phyloP scores from a whole-genome alignment of 2,888 invertebrate species.

The Schrankia costaestrigalis region DNA sequence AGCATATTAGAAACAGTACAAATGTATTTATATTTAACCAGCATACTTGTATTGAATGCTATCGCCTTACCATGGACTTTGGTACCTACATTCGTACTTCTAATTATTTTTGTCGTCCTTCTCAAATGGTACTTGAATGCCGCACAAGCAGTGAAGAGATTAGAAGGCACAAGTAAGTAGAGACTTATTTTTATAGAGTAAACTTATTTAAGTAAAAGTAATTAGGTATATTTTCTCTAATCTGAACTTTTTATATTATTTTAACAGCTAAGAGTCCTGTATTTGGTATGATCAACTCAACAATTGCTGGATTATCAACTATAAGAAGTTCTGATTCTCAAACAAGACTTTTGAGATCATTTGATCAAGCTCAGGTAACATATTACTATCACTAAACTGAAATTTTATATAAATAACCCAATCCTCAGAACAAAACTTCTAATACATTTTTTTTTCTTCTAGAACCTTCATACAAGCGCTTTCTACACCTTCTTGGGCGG shows the following conservation, averaged over 20 bases:
- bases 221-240: too few species aligned
- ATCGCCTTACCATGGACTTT: conserved; percentile 65
- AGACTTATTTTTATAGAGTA: neutral
- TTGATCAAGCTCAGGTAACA: conserved; percentile 79
- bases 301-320: conserved; percentile 86
- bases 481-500: conserved; percentile 84
- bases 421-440: too few species aligned
- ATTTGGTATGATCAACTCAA: conserved; percentile 88
- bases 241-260: neutral
- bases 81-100: conserved; percentile 55
- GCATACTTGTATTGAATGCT: conserved; percentile 64
- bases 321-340: conserved; percentile 87
- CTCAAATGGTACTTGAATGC: conserved; percentile 86
- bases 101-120: conserved; percentile 82
- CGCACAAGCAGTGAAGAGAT: conserved; percentile 86
- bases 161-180: conserved; percentile 84
- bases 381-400: neutral
- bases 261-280: conserved; percentile 88
- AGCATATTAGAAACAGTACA: conserved; percentile 83
- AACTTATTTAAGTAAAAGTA: too few species aligned
- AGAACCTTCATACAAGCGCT: conserved; percentile 86
- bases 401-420: neutral
- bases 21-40: conserved; percentile 63
- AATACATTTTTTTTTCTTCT: too few species aligned
- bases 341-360: conserved; percentile 78